Percentiles rank a stretch among this genome's conserved stretches.
phyloP scores from a whole-genome alignment of 1,140 invertebrate genomes.

The Ectropis grisescens region DNA sequence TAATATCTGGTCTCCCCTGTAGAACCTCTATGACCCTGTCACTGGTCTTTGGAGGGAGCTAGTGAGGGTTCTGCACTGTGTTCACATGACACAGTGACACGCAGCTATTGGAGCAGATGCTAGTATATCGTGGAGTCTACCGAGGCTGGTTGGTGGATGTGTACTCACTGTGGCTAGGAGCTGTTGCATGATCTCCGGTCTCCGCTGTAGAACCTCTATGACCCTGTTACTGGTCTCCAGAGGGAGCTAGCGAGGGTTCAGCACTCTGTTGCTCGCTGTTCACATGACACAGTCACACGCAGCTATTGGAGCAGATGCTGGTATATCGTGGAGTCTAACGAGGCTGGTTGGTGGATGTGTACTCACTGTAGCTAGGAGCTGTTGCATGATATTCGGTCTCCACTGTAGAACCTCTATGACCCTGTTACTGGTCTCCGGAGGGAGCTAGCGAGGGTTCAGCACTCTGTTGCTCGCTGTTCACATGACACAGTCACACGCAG shows the following conservation, averaged over 20 bases:
- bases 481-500: too few species aligned
- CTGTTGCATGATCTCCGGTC: slow-evolving; percentile 90
- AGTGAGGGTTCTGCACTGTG: slow-evolving; percentile 43
- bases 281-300: too few species aligned
- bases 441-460: slow-evolving; percentile 50
- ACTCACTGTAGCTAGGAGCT: slow-evolving; percentile 84
- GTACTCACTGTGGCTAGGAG: slow-evolving; percentile 81
- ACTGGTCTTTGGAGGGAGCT: slow-evolving; percentile 74
- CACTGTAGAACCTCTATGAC: slow-evolving; percentile 91
- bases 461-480: slow-evolving; percentile 70
- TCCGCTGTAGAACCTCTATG: slow-evolving; percentile 86
- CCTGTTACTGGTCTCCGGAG: slow-evolving; percentile 80
- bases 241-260: slow-evolving; percentile 58
- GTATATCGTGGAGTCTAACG: background rate
- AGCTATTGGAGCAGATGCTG: too few species aligned
- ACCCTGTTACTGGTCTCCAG: slow-evolving; percentile 83
- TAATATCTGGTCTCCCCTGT: slow-evolving; percentile 83
- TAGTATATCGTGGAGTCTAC: background rate
- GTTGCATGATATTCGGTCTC: slow-evolving; percentile 87
- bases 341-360: too few species aligned
- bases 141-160: too few species aligned
- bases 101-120: too few species aligned
- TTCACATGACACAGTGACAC: too few species aligned
- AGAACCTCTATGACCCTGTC: slow-evolving; percentile 91
- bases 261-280: slow-evolving; percentile 67